Base-by-base conservation (phyloP, 2,888 invertebrate genomes). In the Pterostichus madidus region DNA sequence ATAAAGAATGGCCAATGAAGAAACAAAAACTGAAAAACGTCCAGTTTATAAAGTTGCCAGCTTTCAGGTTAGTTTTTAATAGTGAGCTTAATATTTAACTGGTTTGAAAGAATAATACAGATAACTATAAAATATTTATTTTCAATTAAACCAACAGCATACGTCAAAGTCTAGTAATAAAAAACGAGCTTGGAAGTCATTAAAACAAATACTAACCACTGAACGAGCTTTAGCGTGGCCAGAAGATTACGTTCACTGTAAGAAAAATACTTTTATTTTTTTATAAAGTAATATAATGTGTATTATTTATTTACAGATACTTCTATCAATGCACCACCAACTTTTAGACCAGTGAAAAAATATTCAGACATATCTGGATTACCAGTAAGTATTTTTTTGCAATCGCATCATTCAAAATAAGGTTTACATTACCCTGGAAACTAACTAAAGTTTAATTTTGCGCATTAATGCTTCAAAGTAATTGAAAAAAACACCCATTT, bases 321-420 rank as follows among this genome's bases (percentile, higher is more conserved):
- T 86, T 94, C 95, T 31, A 94, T 98, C 84, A 97, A 97, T 90
- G 97, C 97, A 32, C 97, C 97, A 10, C 97, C 98, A 52, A 96
- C 97, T 49, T 96, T 98, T 88, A 94, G 94, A 88, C 98, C 98
- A 4, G 94, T 96, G 0, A 97, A 97, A 88, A 98, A 98, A 87
- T 98, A 98, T 89, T 98, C 98, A 0, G 98, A 98, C 88, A 94
- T 98, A 84, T 97, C 97, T 80, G 98, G 98, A 0, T 90, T 98
- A 44, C 94, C 95, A 59, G 96, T 92, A 89, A 88, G 91, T 89
- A 78, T 32, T 39, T 39, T 39, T 39, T 3, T 39, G 39, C 8
- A 35, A n/a, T n/a, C n/a, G n/a, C n/a, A n/a, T n/a, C n/a, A n/a
- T n/a, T n/a, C n/a, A n/a, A n/a, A n/a, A n/a, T n/a, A n/a, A n/a